A percentile compares a stretch with the other conserved stretches of the same genome.
Evolutionary conservation across 2,888 invertebrate species (phyloP).

Genomic region (Agrotis clavis): DNA sequence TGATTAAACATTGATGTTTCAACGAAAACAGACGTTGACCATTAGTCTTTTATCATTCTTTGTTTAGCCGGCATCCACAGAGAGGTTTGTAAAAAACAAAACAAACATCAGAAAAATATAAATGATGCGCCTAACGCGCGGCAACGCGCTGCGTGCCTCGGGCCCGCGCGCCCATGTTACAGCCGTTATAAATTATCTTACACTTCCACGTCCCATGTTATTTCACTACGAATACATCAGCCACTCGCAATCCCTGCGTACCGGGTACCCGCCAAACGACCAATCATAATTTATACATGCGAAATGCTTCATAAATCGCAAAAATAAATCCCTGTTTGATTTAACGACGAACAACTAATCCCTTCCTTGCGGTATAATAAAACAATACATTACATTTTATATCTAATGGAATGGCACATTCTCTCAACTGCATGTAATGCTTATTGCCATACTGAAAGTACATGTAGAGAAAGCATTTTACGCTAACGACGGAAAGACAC

Average conservation of each 20-base stretch:
- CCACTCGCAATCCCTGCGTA: constrained; percentile 81
- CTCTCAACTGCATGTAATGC: constrained; percentile 72
- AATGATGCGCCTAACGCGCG: constrained; percentile 89
- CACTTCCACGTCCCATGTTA: constrained; percentile 86
- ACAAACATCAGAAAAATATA: constrained; percentile 90
- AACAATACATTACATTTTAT: constrained; percentile 75
- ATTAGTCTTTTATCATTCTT: constrained; percentile 89
- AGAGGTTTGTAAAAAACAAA: constrained; percentile 85
- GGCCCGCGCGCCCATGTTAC: constrained; percentile 81
- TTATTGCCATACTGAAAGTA: constrained; percentile 63
- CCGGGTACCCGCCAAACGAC: constrained; percentile 82
- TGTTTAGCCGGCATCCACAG: constrained; percentile 86
- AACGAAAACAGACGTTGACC: constrained; percentile 85
- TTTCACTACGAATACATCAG: constrained; percentile 87
- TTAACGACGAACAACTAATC: constrained; percentile 78
- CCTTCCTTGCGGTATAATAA: constrained; percentile 74
- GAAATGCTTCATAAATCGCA: constrained; percentile 81
- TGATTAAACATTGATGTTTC: constrained; percentile 87
- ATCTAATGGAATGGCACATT: constrained; percentile 74
- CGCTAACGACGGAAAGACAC: constrained; percentile 75
- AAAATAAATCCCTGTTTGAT: constrained; percentile 80
- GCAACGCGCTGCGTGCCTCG: constrained; percentile 83
- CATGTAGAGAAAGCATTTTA: constrained; percentile 70
- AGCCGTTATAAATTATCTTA: constrained; percentile 88
- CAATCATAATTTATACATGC: constrained; percentile 84